Base-by-base conservation (phyloP, 2,888 invertebrate species). In the Seira musarum region DNA sequence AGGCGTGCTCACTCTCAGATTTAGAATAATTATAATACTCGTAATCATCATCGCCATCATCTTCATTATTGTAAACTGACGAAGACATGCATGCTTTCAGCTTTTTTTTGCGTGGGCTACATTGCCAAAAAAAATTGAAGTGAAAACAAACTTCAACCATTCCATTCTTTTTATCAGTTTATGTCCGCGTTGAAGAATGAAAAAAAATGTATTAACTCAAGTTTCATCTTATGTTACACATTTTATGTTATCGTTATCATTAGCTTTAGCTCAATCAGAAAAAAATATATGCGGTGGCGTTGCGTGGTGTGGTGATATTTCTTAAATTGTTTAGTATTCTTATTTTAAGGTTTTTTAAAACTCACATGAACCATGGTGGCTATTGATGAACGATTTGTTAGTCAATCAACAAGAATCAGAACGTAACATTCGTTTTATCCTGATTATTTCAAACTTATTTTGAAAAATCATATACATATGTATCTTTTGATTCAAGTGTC, bases 331-430 rank as follows among this genome's bases (percentile, higher is more conserved):
- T n/a, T n/a, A n/a, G n/a, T n/a, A n/a, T n/a, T n/a, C n/a, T n/a
- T n/a, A n/a, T n/a, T n/a, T n/a, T n/a, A n/a, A n/a, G n/a, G n/a
- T n/a, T n/a, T n/a, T n/a, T n/a, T n/a, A n/a, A n/a, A n/a, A n/a
- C n/a, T n/a, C n/a, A n/a, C n/a, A n/a, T n/a, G n/a, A n/a, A n/a
- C n/a, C n/a, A n/a, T n/a, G n/a, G n/a, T n/a, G n/a, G n/a, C n/a
- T n/a, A n/a, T n/a, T n/a, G n/a, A n/a, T n/a, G n/a, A n/a, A n/a
- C n/a, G n/a, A n/a, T 57, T 78, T 60, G 67, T 72, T 78, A 72
- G 67, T 78, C 72, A 72, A 72, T 78, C 72, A 78, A 78, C 67
- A 60, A 67, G 66, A 78, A 78, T 72, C 63, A 78, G 78, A 68
- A 78, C 78, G 78, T 71, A 78, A 78, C 78, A 61, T 66, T 71